Evolutionary conservation across 2,797 vertebrate species (phyloP), one percentile per base, ranked within the genome.

Genomic region (Mastacembelus armatus): DNA sequence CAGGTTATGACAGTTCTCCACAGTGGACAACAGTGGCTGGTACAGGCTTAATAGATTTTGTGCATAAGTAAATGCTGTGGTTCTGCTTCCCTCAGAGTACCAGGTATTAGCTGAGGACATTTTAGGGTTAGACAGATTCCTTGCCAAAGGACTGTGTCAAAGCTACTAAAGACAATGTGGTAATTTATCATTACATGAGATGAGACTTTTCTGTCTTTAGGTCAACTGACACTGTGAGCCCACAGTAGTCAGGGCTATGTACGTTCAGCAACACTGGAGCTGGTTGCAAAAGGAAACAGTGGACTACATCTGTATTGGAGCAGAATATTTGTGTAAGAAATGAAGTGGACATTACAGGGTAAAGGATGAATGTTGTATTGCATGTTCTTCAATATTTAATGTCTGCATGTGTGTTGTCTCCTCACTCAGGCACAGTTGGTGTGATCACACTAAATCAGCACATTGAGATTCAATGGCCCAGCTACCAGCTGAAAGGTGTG

Each of bases 401-500:
- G 21, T 29, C 1, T 47, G 22, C 44, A 0, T 15, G 5, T 44
- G 6, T 60, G 45, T 10, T 32, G n/a, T 47, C 8, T 49, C 26
- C 33, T 38, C 14, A 26, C 60, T 38, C 29, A 21, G 16, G 11
- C 33, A 36, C 33, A 45, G 50, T 52, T 0, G 2, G 18, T 32
- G 54, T 19, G 50, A 48, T 61, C 55, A 38, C 33, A 73, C 32
- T n/a, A 21, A 69, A 77, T 70, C 67, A 56, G 35, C 60, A 48
- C 24, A 7, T 10, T 72, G 50, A 63, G 21, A 63, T 66, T 29
- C 21, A 0, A 21, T 0, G n/a, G 44, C 18, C 5, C 4, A 6
- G 52, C 33, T 9, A 12, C 32, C 33, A 44, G 55, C 50, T 44
- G 63, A 59, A 59, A 43, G 45, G 62, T 27, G 2, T 11, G 26